These are phyloP conservation scores for Narcine bancroftii DNA, from an alignment of 2,113 vertebrate species.

Conservation along the genomic window DNA sequence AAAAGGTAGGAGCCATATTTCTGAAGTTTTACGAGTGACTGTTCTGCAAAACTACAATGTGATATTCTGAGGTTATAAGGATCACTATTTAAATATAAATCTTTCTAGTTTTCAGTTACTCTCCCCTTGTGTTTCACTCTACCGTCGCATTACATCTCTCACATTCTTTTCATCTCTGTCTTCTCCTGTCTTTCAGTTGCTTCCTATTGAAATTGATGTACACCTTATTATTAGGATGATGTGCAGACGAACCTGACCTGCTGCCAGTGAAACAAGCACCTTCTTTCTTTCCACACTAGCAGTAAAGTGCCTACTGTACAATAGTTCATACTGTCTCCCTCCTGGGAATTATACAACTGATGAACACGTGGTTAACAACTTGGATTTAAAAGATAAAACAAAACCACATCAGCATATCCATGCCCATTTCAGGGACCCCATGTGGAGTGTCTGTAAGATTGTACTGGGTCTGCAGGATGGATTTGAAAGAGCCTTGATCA, in stretches of 20 bases:
- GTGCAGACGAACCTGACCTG: not conserved
- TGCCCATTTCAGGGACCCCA: not conserved
- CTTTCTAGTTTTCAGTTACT: no score
- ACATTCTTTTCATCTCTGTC: not conserved
- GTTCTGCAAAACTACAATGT: no score
- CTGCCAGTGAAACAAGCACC: not conserved
- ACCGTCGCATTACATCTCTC: not conserved
- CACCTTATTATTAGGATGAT: not conserved
- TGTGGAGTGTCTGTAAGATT: not conserved
- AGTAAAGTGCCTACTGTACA: not conserved
- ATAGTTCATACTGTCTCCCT: not conserved
- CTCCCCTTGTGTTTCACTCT: not conserved
- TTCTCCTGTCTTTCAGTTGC: not conserved
- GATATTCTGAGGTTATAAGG: no score
- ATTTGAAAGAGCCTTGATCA: not conserved
- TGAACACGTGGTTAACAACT: not conserved
- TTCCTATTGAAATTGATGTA: not conserved
- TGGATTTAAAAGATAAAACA: conserved; percentile 6
- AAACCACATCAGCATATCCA: not conserved
- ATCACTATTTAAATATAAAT: no score
- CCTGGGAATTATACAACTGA: not conserved
- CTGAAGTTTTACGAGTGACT: no score
- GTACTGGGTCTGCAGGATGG: not conserved
- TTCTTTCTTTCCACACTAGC: not conserved
- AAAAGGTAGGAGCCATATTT: no score